Conservation (phyloP, 2,888 invertebrate genomes). For the Poecilus cupreus region DNA sequence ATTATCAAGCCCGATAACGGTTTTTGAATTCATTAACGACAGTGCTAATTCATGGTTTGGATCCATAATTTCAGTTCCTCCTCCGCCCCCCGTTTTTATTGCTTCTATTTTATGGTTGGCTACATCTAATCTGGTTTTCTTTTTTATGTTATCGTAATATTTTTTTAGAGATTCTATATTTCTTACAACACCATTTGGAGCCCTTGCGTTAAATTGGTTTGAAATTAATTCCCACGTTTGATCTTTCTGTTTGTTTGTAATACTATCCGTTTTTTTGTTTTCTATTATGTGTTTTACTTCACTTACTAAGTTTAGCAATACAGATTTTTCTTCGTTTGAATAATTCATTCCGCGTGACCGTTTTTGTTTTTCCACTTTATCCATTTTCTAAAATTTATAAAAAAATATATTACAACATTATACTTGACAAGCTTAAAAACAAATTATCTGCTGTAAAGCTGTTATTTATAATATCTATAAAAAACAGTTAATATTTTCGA, state of each 20-base stretch:
- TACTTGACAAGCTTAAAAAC: too few relatives aligned
- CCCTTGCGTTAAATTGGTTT: not conserved
- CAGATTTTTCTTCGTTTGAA: not conserved
- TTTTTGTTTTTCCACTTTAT: not conserved
- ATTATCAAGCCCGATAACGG: not conserved
- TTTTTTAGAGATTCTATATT: not conserved
- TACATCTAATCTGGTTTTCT: not conserved
- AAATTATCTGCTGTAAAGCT: too few relatives aligned
- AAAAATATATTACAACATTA: too few relatives aligned
- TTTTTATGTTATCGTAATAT: slow-evolving; percentile 13
- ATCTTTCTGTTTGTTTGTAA: not conserved
- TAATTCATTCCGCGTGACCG: not conserved
- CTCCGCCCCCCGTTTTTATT: not conserved
- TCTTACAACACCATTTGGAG: not conserved
- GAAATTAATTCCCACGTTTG: not conserved
- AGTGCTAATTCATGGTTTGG: not conserved
- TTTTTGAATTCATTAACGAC: not conserved
- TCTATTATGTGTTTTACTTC: not conserved
- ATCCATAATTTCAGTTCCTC: not conserved
- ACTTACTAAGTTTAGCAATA: not conserved
- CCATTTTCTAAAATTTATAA: slow-evolving; percentile 3
- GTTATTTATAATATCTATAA: too few relatives aligned
- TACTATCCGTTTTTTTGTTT: not conserved
- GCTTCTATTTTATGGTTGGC: not conserved
- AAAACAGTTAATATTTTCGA: too few relatives aligned